phyloP scores from a whole-genome alignment of 2,113 vertebrate species.

The Sinocyclocheilus anophthalmus region DNA sequence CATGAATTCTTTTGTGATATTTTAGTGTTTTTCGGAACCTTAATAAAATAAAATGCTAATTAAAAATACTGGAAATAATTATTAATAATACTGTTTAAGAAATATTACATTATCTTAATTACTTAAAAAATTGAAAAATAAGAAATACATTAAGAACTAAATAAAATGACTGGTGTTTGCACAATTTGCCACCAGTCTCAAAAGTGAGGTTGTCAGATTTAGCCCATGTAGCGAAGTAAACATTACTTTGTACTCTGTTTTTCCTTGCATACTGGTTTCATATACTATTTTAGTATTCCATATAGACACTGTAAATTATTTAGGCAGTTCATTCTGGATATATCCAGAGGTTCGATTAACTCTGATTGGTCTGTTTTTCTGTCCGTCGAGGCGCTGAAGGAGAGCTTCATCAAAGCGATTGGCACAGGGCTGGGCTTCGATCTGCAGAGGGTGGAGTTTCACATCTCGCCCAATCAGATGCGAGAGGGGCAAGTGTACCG shows the following conservation, averaged over 20 bases:
- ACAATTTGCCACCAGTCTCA: too few species aligned
- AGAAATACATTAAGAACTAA: too few species aligned
- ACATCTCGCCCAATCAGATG: slow-evolving; percentile 79
- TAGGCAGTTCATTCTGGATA: background rate
- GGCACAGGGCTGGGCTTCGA: slow-evolving; percentile 92
- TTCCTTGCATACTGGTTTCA: background rate
- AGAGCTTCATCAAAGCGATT: slow-evolving; percentile 96
- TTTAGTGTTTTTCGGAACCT: too few species aligned
- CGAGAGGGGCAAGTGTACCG: slow-evolving; percentile 76
- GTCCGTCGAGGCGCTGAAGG: slow-evolving; percentile 85
- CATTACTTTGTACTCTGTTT: background rate
- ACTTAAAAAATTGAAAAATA: too few species aligned
- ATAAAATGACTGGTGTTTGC: too few species aligned
- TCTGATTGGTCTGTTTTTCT: slow-evolving; percentile 39
- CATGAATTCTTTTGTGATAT: too few species aligned
- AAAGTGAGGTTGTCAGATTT: background rate
- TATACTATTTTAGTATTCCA: background rate
- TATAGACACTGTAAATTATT: background rate
- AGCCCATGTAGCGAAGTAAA: background rate
- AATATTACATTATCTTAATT: too few species aligned
- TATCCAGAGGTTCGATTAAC: background rate
- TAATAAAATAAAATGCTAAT: too few species aligned
- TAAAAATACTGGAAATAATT: too few species aligned
- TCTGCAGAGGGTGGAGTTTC: slow-evolving; percentile 91
- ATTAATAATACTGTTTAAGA: too few species aligned